These are phyloP conservation scores for Tetanocera ferruginea DNA, from an alignment of 2,888 invertebrate genomes.

Conservation along the genomic window DNA sequence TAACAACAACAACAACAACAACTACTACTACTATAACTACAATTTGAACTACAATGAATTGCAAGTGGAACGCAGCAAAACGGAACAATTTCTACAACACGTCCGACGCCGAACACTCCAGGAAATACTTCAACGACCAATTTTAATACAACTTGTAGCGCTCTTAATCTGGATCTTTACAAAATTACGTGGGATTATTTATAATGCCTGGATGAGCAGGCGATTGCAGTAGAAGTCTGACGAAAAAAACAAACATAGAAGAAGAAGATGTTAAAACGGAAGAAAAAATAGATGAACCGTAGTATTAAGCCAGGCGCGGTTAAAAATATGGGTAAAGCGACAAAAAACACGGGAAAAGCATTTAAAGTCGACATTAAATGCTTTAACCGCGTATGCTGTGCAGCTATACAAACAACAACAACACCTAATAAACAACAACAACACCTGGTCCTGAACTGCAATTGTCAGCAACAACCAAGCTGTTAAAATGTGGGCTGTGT, in stretches of 20 bases:
- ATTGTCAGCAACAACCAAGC: not conserved
- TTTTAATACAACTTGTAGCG: constrained; percentile 64
- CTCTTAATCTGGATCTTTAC: constrained; percentile 61
- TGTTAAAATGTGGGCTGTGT: too few relatives aligned
- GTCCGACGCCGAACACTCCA: constrained; percentile 61
- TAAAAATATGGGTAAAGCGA: not conserved
- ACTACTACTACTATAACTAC: constrained; percentile 62
- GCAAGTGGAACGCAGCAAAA: constrained; percentile 42
- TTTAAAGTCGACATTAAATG: constrained; percentile 30
- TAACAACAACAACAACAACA: constrained; percentile 55
- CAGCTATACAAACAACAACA: not conserved
- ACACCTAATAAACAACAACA: not conserved
- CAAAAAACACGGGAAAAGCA: constrained; percentile 13
- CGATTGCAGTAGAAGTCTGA: constrained; percentile 10
- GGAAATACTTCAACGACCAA: constrained; percentile 65
- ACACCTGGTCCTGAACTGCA: not conserved
- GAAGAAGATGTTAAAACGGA: not conserved
- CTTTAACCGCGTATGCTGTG: not conserved
- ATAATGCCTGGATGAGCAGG: constrained; percentile 5
- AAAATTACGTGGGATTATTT: constrained; percentile 14
- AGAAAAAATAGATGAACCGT: not conserved
- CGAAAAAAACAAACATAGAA: not conserved
- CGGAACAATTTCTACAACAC: constrained; percentile 54
- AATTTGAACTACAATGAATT: constrained; percentile 59
- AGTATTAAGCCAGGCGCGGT: not conserved